phyloP scores from a whole-genome alignment of 1,140 invertebrate genomes.

The Acyrthosiphon pisum region DNA sequence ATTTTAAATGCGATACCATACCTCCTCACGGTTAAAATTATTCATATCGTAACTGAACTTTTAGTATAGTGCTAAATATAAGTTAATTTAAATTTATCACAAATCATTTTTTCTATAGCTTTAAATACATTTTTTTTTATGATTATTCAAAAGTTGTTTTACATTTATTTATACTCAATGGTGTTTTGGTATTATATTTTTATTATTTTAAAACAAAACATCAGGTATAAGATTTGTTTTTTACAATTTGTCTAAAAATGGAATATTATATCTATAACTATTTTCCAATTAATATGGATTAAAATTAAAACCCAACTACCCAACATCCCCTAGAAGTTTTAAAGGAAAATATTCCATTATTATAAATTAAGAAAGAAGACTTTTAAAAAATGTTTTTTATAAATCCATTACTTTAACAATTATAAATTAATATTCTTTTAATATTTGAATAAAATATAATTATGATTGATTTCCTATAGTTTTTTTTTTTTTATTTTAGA shows the following conservation, averaged over 20 bases:
- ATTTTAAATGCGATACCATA: background rate
- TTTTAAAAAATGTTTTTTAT: background rate
- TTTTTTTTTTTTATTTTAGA: conserved; percentile 71
- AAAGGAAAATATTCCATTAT: background rate
- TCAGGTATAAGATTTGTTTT: background rate
- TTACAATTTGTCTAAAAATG: background rate
- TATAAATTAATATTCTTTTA: background rate
- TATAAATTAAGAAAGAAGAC: background rate
- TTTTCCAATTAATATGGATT: background rate
- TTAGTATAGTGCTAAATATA: background rate
- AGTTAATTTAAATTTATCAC: background rate
- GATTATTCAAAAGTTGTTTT: background rate
- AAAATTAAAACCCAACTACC: background rate
- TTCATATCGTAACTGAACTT: background rate
- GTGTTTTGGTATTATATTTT: background rate
- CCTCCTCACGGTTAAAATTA: background rate
- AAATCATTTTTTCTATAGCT: background rate
- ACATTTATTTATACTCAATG: background rate
- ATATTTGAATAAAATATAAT: background rate
- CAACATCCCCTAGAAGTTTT: no score
- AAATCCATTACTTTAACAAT: background rate
- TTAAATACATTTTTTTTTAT: background rate
- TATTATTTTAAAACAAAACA: background rate
- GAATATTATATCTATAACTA: background rate
- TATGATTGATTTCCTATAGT: background rate